These are phyloP conservation scores for Trachelus stipa DNA, from an alignment of 2,888 invertebrate species.

Conservation along the genomic window DNA sequence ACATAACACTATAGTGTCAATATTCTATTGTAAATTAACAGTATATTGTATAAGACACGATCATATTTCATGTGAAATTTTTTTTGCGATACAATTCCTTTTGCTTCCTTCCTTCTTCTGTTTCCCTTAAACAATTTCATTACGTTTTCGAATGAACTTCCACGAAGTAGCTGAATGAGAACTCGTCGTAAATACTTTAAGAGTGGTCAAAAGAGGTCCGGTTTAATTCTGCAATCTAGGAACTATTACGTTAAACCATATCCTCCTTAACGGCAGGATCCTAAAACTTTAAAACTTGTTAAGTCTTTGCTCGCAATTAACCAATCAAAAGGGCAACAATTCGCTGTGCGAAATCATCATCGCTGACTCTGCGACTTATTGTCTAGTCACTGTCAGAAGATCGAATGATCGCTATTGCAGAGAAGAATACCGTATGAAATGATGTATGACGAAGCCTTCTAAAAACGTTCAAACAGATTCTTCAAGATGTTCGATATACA, in stretches of 20 bases:
- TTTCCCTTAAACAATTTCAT: not conserved
- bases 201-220: slow-evolving; percentile 21
- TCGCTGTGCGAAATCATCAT: not conserved
- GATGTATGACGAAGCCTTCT: not conserved
- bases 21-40: no score
- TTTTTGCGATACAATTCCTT: no score
- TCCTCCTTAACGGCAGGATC: slow-evolving; percentile 40
- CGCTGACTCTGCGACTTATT: not conserved
- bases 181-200: slow-evolving; percentile 23
- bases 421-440: not conserved
- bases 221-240: slow-evolving; percentile 31
- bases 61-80: no score
- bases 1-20: no score
- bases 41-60: no score
- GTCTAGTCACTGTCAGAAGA: not conserved
- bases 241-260: slow-evolving; percentile 46
- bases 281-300: slow-evolving; percentile 26
- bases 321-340: not conserved
- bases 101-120: no score
- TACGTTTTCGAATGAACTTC: not conserved
- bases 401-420: not conserved
- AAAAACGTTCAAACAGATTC: not conserved
- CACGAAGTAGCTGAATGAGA: slow-evolving; percentile 5
- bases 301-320: not conserved
- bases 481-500: not conserved